These are phyloP conservation scores for Adoxophyes honmai DNA, from an alignment of 1,140 invertebrate species.

Conservation along the genomic window DNA sequence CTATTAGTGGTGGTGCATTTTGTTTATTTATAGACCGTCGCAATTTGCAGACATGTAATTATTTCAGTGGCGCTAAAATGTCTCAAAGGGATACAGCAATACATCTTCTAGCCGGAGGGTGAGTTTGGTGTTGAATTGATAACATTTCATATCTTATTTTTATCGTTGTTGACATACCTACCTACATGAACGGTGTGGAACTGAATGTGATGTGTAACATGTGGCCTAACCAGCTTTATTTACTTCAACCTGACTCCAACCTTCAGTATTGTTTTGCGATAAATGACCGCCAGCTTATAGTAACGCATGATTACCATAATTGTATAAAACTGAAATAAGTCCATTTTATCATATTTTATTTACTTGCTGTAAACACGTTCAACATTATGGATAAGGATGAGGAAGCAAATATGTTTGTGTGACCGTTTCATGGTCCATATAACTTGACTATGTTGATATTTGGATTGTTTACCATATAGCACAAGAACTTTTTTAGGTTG, in stretches of 20 bases:
- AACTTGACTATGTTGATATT: no score
- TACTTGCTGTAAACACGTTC: no score
- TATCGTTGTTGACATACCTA: conserved; percentile 14
- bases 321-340: background rate
- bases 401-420: no score
- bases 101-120: conserved; percentile 93
- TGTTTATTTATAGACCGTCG: conserved; percentile 75
- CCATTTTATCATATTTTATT: no score
- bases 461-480: no score
- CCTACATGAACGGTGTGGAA: background rate
- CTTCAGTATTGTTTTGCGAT: background rate
- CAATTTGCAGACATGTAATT: conserved; percentile 72
- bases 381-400: no score
- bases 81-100: conserved; percentile 89
- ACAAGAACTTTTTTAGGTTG: no score
- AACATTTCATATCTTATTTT: conserved; percentile 23
- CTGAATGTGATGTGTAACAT: conserved; percentile 3
- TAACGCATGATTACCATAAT: background rate
- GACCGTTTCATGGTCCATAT: no score
- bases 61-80: conserved; percentile 76
- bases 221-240: conserved; percentile 4
- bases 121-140: conserved; percentile 56
- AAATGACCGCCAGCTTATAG: background rate
- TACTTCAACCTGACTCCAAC: background rate
- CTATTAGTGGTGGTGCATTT: conserved; percentile 56